Percentiles rank a stretch among this genome's conserved stretches.
Conservation (phyloP, 2,113 vertebrate genomes). For the Sturnus vulgaris region DNA sequence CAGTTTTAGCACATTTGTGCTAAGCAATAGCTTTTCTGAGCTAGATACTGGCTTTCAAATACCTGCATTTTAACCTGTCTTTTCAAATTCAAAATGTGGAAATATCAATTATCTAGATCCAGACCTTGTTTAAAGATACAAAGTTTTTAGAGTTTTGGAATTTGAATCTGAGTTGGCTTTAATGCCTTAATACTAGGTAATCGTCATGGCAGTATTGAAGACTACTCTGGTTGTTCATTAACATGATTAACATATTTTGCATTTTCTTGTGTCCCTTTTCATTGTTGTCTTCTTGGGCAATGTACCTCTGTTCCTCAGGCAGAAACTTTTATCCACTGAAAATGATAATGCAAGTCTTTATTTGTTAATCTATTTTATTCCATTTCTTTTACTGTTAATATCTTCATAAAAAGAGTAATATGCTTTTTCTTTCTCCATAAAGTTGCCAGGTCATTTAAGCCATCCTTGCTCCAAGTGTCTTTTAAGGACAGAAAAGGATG, state of each 20-base stretch:
- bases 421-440: not conserved
- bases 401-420: not conserved
- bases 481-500: not conserved
- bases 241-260: not conserved
- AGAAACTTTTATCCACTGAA: not conserved
- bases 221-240: not conserved
- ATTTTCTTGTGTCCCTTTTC: not conserved
- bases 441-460: not conserved
- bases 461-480: not conserved
- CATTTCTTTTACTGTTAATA: not conserved
- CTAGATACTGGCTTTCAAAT: not conserved
- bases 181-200: not conserved
- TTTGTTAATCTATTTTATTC: conserved; percentile 6
- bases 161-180: not conserved
- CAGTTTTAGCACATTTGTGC: not conserved
- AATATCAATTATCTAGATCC: not conserved
- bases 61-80: not conserved
- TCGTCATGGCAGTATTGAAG: not conserved
- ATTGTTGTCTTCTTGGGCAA: not conserved
- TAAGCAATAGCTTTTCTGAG: not conserved
- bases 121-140: not conserved
- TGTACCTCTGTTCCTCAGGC: not conserved
- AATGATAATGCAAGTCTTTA: not conserved
- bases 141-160: not conserved
- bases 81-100: not conserved